These are phyloP conservation scores for Samia ricini DNA, from an alignment of 1,140 invertebrate genomes.

Conservation along the genomic window DNA sequence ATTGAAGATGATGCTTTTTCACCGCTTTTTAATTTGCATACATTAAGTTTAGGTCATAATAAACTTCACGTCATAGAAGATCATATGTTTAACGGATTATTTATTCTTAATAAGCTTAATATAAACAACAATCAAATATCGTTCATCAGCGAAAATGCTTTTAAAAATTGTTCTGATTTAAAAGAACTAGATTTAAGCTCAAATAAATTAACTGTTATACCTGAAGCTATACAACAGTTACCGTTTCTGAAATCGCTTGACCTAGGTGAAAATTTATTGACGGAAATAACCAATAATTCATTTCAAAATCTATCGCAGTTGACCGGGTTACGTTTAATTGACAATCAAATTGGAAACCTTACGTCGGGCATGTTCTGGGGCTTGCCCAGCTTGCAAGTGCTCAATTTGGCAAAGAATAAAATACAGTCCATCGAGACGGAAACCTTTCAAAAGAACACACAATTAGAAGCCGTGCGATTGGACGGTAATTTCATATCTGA, in stretches of 20 bases:
- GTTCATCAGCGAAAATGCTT: slow-evolving; percentile 86
- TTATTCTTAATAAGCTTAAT: slow-evolving; percentile 87
- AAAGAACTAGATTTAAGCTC: slow-evolving; percentile 90
- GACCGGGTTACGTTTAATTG: slow-evolving; percentile 87
- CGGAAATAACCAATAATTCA: slow-evolving; percentile 84
- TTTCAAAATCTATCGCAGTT: slow-evolving; percentile 86
- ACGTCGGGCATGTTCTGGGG: slow-evolving; percentile 84
- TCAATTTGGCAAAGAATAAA: slow-evolving; percentile 90
- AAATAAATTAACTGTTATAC: slow-evolving; percentile 86
- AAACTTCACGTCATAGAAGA: slow-evolving; percentile 85
- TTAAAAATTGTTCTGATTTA: slow-evolving; percentile 88
- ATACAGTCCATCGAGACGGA: slow-evolving; percentile 86
- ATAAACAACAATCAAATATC: slow-evolving; percentile 88
- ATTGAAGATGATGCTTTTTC: slow-evolving; percentile 89
- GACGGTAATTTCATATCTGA: slow-evolving; percentile 89
- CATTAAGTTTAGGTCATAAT: slow-evolving; percentile 87
- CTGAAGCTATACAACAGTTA: slow-evolving; percentile 86
- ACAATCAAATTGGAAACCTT: slow-evolving; percentile 89
- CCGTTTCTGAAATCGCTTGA: slow-evolving; percentile 87
- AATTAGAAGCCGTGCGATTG: slow-evolving; percentile 88
- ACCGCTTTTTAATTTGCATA: slow-evolving; percentile 90
- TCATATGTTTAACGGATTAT: slow-evolving; percentile 88
- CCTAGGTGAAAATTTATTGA: slow-evolving; percentile 89
- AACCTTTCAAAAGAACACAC: slow-evolving; percentile 85
- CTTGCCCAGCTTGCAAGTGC: slow-evolving; percentile 85